Base-by-base conservation (phyloP, 2,888 invertebrate species). In the Aleiodes alternator region DNA sequence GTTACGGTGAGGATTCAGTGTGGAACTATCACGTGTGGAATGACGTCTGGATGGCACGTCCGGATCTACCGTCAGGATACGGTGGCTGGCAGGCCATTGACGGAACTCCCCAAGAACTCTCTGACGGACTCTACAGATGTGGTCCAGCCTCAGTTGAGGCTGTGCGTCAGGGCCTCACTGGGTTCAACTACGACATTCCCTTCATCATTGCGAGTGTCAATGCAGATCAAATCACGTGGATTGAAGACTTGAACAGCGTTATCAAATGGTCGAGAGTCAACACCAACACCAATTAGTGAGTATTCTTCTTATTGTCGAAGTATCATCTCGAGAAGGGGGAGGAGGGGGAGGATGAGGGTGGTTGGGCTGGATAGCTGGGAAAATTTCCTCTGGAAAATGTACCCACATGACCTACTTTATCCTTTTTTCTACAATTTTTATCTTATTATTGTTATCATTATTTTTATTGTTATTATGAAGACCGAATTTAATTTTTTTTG, bases 21-120 rank as follows among this genome's bases (percentile, higher is more conserved):
- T 96, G 96, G 96, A 96, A 95, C 89, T 96, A 95, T 87, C 96
- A 96, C 84, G 96, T 96, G 7, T 96, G 96, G 96, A 96, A 95
- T 85, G 96, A 96, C 82, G 95, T 94, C 0, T 96, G 95, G 94
- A 96, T 96, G 96, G 92, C 94, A 0, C 91, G 96, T 75, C 94
- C 94, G 7, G 96, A 96, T 87, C 91, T 95, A 38, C 94, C 94
- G 0, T 91, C 92, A 79, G 94, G 95, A 11, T 96, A 95, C 85
- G 96, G 95, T 0, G 96, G 96, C n/a, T 97, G 96, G 96, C 96
- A 97, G 90, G 96, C 95, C 0, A 92, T 96, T 61, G 96, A 97
- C 85, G 93, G 96, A 0, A 96, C 96, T 0, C 96, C 96, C 0
- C 96, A 96, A 87, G 96, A 96, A 88, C 92, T 91, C 0, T 95